Conservation (phyloP, 2,113 vertebrate genomes). For the Labeo catla region DNA sequence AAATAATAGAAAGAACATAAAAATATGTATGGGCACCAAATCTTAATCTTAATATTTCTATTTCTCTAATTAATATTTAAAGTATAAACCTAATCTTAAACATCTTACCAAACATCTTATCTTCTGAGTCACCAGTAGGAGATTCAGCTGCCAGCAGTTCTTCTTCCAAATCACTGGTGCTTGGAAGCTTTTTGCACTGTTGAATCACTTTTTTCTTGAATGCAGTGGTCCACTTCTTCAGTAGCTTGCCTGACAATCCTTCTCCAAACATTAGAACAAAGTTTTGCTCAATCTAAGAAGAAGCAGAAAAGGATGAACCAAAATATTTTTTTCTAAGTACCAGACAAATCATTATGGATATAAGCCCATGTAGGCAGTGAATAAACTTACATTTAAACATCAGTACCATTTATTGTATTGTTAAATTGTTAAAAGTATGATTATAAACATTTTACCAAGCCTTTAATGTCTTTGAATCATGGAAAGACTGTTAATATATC, state of each 20-base stretch:
- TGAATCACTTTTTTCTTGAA: constrained; percentile 48
- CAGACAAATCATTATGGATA: too few species aligned
- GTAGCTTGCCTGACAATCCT: constrained; percentile 46
- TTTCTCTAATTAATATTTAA: background rate
- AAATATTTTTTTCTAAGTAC: background rate
- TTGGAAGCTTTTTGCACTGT: constrained; percentile 35
- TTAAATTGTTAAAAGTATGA: background rate
- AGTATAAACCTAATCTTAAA: background rate
- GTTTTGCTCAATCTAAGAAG: constrained; percentile 53
- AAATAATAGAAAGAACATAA: too few species aligned
- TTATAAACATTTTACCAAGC: background rate
- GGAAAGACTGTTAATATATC: background rate
- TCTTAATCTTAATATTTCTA: background rate
- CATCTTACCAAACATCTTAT: background rate
- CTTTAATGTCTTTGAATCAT: constrained; percentile 13
- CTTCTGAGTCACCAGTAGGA: background rate
- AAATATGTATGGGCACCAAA: background rate
- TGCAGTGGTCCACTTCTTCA: constrained; percentile 52
- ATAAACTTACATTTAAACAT: too few species aligned
- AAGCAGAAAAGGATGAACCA: background rate
- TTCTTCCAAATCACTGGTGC: background rate
- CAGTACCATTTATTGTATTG: too few species aligned
- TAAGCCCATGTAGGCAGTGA: too few species aligned
- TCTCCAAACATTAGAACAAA: constrained; percentile 51
- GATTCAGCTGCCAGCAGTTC: constrained; percentile 1